These are phyloP conservation scores for Cartodere bifasciata DNA, from an alignment of 2,888 invertebrate genomes.

Conservation along the genomic window DNA sequence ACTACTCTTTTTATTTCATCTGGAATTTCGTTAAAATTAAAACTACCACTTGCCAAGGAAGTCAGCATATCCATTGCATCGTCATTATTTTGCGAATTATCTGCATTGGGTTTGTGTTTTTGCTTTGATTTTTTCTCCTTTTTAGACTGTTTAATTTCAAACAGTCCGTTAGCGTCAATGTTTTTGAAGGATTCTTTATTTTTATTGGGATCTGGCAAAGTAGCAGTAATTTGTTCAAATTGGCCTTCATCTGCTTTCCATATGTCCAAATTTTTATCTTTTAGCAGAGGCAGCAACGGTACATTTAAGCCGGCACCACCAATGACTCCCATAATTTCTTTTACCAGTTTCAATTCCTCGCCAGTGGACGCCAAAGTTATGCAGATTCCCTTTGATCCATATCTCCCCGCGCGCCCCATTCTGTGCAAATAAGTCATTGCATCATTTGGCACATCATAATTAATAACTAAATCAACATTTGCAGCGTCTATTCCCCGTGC, in stretches of 20 bases:
- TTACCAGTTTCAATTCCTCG: constrained; percentile 47
- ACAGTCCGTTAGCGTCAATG: constrained; percentile 1
- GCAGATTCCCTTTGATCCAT: constrained; percentile 73
- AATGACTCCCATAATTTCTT: constrained; percentile 42
- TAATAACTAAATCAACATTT: constrained; percentile 85
- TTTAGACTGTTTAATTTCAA: constrained; percentile 1
- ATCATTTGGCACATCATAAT: constrained; percentile 75
- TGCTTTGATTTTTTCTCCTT: not conserved
- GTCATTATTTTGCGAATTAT: not conserved
- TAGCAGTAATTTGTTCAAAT: constrained; percentile 25
- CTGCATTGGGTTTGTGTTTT: not conserved
- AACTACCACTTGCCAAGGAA: constrained; percentile 6
- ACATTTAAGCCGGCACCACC: constrained; percentile 41
- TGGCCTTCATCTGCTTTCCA: constrained; percentile 21
- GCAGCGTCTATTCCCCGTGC: constrained; percentile 91
- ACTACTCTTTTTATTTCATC: not conserved
- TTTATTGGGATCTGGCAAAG: not conserved
- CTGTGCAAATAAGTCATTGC: constrained; percentile 82
- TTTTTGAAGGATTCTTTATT: constrained; percentile 2
- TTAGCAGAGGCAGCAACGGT: constrained; percentile 33
- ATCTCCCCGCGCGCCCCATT: constrained; percentile 91
- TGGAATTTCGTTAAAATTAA: constrained; percentile 5
- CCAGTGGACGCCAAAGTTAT: constrained; percentile 60
- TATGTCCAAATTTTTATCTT: constrained; percentile 24
- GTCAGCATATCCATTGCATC: not conserved